These are phyloP conservation scores for Nephrotoma flavescens DNA, from an alignment of 2,888 invertebrate species.

Conservation along the genomic window DNA sequence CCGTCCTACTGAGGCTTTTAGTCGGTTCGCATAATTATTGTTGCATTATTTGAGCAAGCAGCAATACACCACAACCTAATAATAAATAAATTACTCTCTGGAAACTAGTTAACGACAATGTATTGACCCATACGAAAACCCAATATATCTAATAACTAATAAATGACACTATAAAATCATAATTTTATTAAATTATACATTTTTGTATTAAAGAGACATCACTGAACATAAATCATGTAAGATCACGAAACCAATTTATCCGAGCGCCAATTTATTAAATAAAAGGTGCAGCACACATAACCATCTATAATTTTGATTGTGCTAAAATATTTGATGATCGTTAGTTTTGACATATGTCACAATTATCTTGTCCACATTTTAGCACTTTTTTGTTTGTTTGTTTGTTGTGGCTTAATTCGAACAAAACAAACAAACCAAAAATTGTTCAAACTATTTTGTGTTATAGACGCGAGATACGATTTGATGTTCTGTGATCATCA, in stretches of 20 bases:
- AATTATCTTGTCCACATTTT: conserved; percentile 7
- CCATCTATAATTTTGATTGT: not conserved
- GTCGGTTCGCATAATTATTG: no score
- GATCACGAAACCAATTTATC: not conserved
- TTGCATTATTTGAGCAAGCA: not conserved
- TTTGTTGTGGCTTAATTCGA: not conserved
- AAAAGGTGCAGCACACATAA: not conserved
- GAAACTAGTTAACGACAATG: not conserved
- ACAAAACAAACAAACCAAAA: not conserved
- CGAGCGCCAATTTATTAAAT: not conserved
- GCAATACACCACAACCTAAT: not conserved
- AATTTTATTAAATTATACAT: not conserved
- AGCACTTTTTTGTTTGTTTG: not conserved
- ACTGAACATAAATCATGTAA: not conserved
- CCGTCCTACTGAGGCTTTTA: no score
- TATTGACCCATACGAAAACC: not conserved
- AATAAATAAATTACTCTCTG: not conserved
- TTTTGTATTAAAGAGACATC: not conserved
- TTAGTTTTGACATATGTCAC: conserved; percentile 6
- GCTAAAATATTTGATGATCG: not conserved
- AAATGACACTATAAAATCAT: not conserved
- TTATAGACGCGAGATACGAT: not conserved
- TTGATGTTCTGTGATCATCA: not conserved
- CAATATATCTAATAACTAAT: not conserved
- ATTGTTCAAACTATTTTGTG: not conserved